phyloP scores from a whole-genome alignment of 1,140 invertebrate species.

The Nylanderia fulva region DNA sequence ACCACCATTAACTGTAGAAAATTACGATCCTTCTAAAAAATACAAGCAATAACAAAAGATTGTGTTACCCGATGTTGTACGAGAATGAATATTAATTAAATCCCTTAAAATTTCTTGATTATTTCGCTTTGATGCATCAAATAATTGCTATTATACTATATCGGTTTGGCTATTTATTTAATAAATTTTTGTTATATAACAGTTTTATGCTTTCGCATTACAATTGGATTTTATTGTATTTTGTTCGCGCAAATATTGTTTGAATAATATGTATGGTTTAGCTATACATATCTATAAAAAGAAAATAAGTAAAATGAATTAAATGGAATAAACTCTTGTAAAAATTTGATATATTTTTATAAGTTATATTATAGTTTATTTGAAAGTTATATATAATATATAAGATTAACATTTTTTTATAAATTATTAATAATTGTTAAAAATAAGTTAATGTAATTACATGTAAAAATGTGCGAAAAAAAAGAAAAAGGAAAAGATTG shows the following conservation, averaged over 20 bases:
- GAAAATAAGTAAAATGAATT: not conserved
- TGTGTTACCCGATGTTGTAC: not conserved
- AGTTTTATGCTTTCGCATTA: slow-evolving; percentile 19
- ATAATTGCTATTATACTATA: slow-evolving; percentile 35
- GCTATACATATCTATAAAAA: not conserved
- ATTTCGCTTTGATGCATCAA: slow-evolving; percentile 29
- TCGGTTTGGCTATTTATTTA: not conserved
- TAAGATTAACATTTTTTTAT: too few species aligned
- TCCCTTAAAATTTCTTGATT: not conserved
- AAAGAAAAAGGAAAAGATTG: too few species aligned
- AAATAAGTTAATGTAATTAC: too few species aligned
- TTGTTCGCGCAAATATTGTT: slow-evolving; percentile 10
- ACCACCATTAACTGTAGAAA: slow-evolving; percentile 14
- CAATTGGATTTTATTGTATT: slow-evolving; percentile 31
- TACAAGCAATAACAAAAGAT: slow-evolving; percentile 4
- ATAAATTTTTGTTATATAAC: slow-evolving; percentile 39
- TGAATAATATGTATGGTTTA: slow-evolving; percentile 9
- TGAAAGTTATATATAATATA: not conserved
- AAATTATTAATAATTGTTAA: too few species aligned
- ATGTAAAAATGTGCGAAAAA: too few species aligned
- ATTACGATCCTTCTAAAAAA: slow-evolving; percentile 14
- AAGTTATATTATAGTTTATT: not conserved
- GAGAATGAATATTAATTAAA: slow-evolving; percentile 8
- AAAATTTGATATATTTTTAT: not conserved
- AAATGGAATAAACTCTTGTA: not conserved